A percentile compares a stretch with the other conserved stretches of the same genome.
Conservation (phyloP, 2,797 vertebrate species). For the Hippopotamyrus pictus region DNA sequence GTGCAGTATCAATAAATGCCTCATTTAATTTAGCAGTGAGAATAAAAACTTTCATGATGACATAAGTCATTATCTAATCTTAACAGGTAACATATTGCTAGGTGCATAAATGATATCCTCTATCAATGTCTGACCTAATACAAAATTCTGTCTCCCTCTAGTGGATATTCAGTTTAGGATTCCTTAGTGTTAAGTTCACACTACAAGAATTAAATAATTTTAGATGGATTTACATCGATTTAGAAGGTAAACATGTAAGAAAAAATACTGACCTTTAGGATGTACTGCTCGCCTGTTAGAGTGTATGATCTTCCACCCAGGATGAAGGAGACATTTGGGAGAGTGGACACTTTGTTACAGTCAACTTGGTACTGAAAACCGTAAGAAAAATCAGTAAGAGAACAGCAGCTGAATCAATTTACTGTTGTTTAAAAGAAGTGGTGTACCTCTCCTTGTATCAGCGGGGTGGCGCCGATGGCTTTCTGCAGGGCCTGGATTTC, state of each 20-base stretch:
- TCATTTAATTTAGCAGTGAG: background rate
- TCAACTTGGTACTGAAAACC: conserved; percentile 77
- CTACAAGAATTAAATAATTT: background rate
- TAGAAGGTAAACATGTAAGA: background rate
- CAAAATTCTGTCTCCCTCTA: background rate
- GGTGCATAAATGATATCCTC: background rate
- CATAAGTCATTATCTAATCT: background rate
- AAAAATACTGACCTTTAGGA: conserved; percentile 72
- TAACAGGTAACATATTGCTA: background rate
- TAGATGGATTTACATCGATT: background rate
- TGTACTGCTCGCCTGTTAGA: conserved; percentile 73
- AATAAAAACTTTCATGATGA: background rate
- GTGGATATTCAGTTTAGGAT: background rate
- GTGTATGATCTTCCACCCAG: conserved; percentile 66
- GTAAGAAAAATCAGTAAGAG: conserved; percentile 11
- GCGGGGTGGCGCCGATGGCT: conserved; percentile 81
- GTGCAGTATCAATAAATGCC: background rate
- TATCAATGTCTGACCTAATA: background rate
- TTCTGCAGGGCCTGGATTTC: conserved; percentile 80
- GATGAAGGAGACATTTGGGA: conserved; percentile 69
- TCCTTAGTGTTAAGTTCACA: background rate
- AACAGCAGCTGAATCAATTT: background rate
- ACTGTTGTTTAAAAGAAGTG: background rate
- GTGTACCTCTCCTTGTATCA: conserved; percentile 86
- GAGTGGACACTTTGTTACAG: conserved; percentile 75